phyloP scores from a whole-genome alignment of 2,888 invertebrate genomes.

The Laothoe populi region DNA sequence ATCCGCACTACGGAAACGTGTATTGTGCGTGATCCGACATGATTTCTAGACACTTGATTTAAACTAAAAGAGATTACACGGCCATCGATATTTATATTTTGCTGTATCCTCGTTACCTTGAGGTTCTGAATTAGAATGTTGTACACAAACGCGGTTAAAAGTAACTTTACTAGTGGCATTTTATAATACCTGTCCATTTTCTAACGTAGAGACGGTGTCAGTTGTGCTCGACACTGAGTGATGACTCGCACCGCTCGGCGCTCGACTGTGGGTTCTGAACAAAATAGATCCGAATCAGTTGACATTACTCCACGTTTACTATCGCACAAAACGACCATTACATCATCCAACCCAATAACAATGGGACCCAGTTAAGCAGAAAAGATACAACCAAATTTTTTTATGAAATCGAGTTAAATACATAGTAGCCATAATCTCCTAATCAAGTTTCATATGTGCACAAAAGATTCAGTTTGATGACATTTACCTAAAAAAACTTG shows the following conservation, averaged over 20 bases:
- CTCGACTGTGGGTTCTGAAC: conserved; percentile 77
- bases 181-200: conserved; percentile 78
- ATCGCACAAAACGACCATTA: conserved; percentile 11
- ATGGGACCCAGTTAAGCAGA: no score
- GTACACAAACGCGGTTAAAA: neutral
- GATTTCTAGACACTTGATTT: no score
- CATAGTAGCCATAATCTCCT: no score
- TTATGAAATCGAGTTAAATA: no score
- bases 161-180: conserved; percentile 5
- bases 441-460: no score
- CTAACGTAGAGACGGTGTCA: conserved; percentile 77
- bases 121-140: neutral
- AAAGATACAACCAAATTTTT: no score
- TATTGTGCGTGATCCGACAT: no score
- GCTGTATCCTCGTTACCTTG: neutral
- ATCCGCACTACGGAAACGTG: no score
- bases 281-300: conserved; percentile 29
- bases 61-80: neutral
- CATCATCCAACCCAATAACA: conserved; percentile 19
- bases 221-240: conserved; percentile 78
- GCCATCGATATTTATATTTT: neutral
- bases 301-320: conserved; percentile 22
- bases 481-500: no score
- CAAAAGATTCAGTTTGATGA: no score
- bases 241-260: conserved; percentile 80